Evolutionary conservation across 2,888 invertebrate genomes (phyloP).

Genomic region (Andrena bucephala): DNA sequence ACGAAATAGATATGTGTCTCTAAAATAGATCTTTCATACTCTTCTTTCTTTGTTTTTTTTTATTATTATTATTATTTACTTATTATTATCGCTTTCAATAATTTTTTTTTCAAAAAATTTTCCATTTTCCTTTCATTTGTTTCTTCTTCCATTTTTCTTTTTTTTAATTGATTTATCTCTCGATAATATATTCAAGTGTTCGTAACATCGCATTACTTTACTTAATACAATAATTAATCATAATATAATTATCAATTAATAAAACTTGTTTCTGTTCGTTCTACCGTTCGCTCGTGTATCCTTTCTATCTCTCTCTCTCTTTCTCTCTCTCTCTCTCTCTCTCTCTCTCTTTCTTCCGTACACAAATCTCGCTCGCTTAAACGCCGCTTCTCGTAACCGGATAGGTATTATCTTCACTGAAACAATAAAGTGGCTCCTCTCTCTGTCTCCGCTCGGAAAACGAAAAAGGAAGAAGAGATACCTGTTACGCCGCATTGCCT

Average conservation of each 20-base stretch:
- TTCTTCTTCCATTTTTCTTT: conserved; percentile 42
- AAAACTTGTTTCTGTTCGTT: conserved; percentile 79
- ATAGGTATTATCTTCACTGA: conserved; percentile 64
- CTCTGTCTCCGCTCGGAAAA: conserved; percentile 51
- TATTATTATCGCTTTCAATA: conserved; percentile 69
- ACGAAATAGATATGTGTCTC: conserved; percentile 77
- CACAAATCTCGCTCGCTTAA: conserved; percentile 63
- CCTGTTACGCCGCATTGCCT: conserved; percentile 59
- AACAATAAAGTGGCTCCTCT: conserved; percentile 58
- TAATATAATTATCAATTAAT: conserved; percentile 82
- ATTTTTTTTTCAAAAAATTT: conserved; percentile 72
- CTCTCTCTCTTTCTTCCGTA: conserved; percentile 47
- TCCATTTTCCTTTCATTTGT: conserved; percentile 56
- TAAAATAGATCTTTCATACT: conserved; percentile 75
- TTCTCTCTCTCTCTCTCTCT: conserved; percentile 37
- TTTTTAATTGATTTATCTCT: conserved; percentile 64
- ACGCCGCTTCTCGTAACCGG: conserved; percentile 52
- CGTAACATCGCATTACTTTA: conserved; percentile 79
- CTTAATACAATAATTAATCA: conserved; percentile 82
- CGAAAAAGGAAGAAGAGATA: conserved; percentile 48
- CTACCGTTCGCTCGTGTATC: conserved; percentile 65
- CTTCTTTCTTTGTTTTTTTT: conserved; percentile 32
- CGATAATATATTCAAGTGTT: conserved; percentile 77
- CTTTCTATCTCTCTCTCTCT: conserved; percentile 52
- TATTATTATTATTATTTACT: conserved; percentile 55